Conservation (phyloP, 2,113 vertebrate species). For the Eudyptes chrysolophus region DNA sequence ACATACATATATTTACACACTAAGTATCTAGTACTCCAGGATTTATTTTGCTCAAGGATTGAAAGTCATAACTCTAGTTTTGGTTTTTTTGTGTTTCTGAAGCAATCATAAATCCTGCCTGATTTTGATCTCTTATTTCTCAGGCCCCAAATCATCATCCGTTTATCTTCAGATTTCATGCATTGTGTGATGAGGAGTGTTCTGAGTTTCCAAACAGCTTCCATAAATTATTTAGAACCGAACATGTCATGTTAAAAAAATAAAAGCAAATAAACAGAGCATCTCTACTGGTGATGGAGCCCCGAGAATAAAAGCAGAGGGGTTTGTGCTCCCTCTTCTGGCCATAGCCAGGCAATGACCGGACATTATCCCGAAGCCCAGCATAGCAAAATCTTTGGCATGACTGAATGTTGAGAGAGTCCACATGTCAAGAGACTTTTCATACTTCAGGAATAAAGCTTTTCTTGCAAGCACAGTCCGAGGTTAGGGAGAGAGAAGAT, state of each 20-base stretch:
- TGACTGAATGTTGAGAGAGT: not conserved
- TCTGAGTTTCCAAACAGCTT: constrained; percentile 10
- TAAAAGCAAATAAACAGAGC: not conserved
- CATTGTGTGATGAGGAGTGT: not conserved
- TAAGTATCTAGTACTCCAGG: not conserved
- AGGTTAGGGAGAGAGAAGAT: not conserved
- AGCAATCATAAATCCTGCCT: not conserved
- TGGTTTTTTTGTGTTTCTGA: not conserved
- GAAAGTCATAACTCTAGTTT: not conserved
- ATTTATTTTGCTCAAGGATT: not conserved
- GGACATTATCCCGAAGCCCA: not conserved
- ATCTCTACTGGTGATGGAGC: not conserved
- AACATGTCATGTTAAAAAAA: not conserved
- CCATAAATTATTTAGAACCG: constrained; percentile 30
- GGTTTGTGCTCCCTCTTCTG: constrained; percentile 38
- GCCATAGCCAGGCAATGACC: not conserved
- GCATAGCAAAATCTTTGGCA: not conserved
- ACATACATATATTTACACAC: too few relatives aligned
- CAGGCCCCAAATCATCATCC: not conserved
- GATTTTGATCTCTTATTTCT: constrained; percentile 11
- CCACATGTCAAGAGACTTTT: not conserved
- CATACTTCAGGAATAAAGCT: not conserved
- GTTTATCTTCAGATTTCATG: not conserved
- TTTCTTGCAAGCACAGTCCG: not conserved
- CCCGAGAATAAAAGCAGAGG: not conserved